Evolutionary conservation across 2,888 invertebrate species (phyloP).

Genomic region (Tribolium freemani): DNA sequence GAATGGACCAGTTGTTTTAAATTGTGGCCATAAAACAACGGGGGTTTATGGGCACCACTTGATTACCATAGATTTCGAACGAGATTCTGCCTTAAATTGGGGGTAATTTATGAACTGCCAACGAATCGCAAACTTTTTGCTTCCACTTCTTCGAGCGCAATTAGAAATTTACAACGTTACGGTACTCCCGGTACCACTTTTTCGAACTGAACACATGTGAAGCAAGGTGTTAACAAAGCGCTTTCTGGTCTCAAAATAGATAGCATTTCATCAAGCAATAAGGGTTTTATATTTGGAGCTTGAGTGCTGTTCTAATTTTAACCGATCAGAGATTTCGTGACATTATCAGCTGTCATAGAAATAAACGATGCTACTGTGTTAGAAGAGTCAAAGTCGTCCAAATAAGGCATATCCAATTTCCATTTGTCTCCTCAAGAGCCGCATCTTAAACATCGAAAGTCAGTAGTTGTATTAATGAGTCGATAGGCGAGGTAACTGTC

Average conservation of each 20-base stretch:
- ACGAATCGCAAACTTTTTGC: neutral
- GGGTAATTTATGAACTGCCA: neutral
- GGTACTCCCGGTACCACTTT: conserved; percentile 8
- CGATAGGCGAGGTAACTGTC: conserved; percentile 52
- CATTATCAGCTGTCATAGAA: conserved; percentile 16
- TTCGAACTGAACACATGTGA: neutral
- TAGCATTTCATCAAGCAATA: conserved; percentile 15
- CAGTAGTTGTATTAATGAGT: conserved; percentile 51
- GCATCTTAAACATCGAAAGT: conserved; percentile 37
- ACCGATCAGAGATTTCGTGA: neutral
- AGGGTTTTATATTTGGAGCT: conserved; percentile 33
- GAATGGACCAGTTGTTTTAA: conserved; percentile 26
- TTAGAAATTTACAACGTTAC: conserved; percentile 19
- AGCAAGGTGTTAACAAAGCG: conserved; percentile 5
- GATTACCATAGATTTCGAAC: conserved; percentile 16
- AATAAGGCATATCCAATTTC: conserved; percentile 46
- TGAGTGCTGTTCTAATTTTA: conserved; percentile 18
- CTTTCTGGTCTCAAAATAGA: conserved; percentile 7
- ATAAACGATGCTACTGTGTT: conserved; percentile 34
- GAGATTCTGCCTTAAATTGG: neutral
- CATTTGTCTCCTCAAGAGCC: conserved; percentile 41
- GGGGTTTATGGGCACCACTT: conserved; percentile 6
- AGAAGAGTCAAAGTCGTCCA: conserved; percentile 4
- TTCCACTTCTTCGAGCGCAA: neutral
- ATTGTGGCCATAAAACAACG: conserved; percentile 11